These are phyloP conservation scores for Agrenia bidenticulata DNA, from an alignment of 2,888 invertebrate genomes.

Conservation along the genomic window DNA sequence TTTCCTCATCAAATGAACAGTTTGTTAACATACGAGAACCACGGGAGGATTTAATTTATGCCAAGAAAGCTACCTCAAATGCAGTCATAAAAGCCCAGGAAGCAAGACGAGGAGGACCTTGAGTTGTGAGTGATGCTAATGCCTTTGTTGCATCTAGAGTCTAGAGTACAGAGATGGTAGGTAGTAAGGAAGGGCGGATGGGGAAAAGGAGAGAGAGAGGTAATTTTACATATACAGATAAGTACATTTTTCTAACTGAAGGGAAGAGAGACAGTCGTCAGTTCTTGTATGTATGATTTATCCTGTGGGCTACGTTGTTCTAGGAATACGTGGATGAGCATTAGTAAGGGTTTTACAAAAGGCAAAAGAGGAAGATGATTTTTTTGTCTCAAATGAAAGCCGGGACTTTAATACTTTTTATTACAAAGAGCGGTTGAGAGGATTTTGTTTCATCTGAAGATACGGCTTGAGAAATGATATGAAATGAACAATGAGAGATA, in stretches of 20 bases:
- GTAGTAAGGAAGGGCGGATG: background rate
- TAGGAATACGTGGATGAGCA: background rate
- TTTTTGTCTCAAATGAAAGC: constrained; percentile 9
- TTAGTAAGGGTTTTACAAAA: constrained; percentile 1
- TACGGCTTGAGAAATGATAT: background rate
- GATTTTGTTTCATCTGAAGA: constrained; percentile 3
- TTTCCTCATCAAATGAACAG: too few relatives aligned
- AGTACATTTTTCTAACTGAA: too few relatives aligned
- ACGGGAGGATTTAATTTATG: constrained; percentile 13
- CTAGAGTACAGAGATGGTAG: background rate
- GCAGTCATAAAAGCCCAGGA: background rate
- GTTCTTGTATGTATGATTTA: constrained; percentile 7
- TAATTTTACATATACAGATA: too few relatives aligned
- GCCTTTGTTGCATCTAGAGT: background rate
- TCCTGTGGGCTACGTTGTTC: background rate
- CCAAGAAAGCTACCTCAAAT: background rate
- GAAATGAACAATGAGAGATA: background rate
- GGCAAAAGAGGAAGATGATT: background rate
- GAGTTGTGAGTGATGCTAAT: background rate
- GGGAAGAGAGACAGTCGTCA: background rate
- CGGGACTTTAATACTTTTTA: constrained; percentile 12
- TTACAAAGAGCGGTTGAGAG: constrained; percentile 4
- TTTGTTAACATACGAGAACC: background rate
- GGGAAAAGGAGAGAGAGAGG: background rate
- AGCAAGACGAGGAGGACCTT: background rate